A percentile compares a stretch with the other conserved stretches of the same genome.
Evolutionary conservation across 2,888 invertebrate genomes (phyloP).

Genomic region (Laspeyria flexula): DNA sequence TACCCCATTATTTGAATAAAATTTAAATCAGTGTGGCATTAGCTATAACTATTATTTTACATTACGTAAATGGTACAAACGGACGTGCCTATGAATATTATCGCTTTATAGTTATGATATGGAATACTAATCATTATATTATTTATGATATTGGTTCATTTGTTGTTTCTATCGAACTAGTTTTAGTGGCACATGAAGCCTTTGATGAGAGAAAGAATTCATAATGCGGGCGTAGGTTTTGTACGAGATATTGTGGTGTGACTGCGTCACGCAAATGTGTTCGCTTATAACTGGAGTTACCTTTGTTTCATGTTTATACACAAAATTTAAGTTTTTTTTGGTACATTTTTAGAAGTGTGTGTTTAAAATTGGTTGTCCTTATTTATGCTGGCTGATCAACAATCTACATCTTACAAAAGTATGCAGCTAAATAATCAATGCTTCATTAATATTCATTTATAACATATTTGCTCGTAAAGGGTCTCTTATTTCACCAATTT

Average conservation of each 20-base stretch:
- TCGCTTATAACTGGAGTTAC: constrained; percentile 7
- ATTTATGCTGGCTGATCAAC: too few relatives aligned
- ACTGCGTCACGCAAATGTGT: constrained; percentile 47
- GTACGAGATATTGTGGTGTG: constrained; percentile 21
- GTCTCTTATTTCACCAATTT: too few relatives aligned
- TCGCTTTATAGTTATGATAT: constrained; percentile 5
- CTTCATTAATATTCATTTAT: too few relatives aligned
- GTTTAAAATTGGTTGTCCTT: too few relatives aligned
- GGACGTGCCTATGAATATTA: constrained; percentile 3
- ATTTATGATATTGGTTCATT: constrained; percentile 7
- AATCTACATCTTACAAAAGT: too few relatives aligned
- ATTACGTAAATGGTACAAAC: background rate
- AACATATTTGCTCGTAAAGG: too few relatives aligned
- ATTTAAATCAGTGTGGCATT: background rate
- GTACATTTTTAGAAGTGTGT: too few relatives aligned
- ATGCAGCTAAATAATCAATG: too few relatives aligned
- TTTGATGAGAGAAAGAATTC: constrained; percentile 23
- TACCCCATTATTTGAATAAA: background rate
- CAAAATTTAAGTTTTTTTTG: background rate
- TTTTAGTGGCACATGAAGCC: constrained; percentile 13
- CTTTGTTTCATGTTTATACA: background rate
- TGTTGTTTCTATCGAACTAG: constrained; percentile 16
- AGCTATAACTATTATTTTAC: constrained; percentile 1
- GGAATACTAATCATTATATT: background rate
- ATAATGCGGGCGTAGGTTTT: constrained; percentile 15